Base-by-base conservation (phyloP, 2,113 vertebrate genomes). In the Dasyornis broadbenti region DNA sequence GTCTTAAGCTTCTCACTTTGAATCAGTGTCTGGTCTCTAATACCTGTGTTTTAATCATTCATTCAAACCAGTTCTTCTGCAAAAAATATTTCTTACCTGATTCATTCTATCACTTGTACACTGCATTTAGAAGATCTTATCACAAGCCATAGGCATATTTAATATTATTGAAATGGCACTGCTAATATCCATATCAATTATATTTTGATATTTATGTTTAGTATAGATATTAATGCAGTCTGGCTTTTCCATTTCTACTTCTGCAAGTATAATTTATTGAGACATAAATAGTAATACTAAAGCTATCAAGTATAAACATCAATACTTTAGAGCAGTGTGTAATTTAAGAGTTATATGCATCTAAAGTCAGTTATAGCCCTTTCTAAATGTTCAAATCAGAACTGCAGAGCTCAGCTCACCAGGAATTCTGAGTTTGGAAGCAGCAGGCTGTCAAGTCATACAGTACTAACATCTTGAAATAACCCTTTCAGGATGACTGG, bases 201-300 rank as follows among this genome's bases (percentile, higher is more conserved):
- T 95, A 39, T 87, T 94, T 87, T 95, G 53, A 94, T 73, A 95
- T 89, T 93, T 97, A 94, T 89, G 84, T 71, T 97, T 96, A 95
- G 63, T 89, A 78, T 84, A 95, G 91, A 59, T 97, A 93, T 96
- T 97, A 96, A 95, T 96, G 91, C 94, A 96, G 85, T 52, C 87
- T 89, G 72, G 12, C 44, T 95, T 97, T 97, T 95, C 61, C 78
- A 49, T 89, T 97, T 97, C 96, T 93, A 90, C 45, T 96, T 95
- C 89, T 95, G 70, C 83, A 94, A 97, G 93, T 91, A 94, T 94
- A 97, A 97, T 96, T 96, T 97, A 97, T 96, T 97, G 92, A 96
- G 87, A 95, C 57, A 95, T 94, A 98, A 97, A 98, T 96, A 96
- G 85, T 90, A 95, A 96, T 97, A 98, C 97, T 98, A 97, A 97